Conservation (phyloP, 2,888 invertebrate species). For the Spisula solida region DNA sequence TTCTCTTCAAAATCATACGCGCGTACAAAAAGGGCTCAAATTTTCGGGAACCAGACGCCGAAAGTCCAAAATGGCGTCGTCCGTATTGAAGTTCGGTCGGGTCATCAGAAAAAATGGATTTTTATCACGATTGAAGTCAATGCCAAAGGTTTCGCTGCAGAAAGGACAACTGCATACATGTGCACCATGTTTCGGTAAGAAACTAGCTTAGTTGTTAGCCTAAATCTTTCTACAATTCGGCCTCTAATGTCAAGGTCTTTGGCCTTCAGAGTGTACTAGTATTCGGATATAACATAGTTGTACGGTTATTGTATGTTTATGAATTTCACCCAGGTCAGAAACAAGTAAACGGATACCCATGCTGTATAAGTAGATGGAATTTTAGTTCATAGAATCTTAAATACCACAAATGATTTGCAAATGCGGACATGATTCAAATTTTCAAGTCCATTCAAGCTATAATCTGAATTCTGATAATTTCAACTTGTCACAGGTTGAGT, state of each 20-base stretch:
- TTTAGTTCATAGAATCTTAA: no score
- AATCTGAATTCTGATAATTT: no score
- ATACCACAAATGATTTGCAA: no score
- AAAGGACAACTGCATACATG: slow-evolving; percentile 38
- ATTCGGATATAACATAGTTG: background rate
- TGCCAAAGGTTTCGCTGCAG: background rate
- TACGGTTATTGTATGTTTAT: background rate
- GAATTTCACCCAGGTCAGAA: no score
- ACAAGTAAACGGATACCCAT: no score
- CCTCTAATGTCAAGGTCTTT: slow-evolving; percentile 11
- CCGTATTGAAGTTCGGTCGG: slow-evolving; percentile 60
- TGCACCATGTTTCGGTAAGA: slow-evolving; percentile 29
- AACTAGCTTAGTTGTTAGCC: background rate
- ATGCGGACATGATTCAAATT: no score
- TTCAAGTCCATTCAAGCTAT: no score
- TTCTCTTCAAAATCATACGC: no score
- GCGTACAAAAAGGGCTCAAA: background rate
- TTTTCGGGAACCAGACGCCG: background rate
- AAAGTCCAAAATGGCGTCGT: slow-evolving; percentile 71
- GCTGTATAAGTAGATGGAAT: no score
- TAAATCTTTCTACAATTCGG: background rate
- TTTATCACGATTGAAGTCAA: slow-evolving; percentile 26
- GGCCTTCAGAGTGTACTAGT: background rate
- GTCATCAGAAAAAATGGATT: slow-evolving; percentile 45
- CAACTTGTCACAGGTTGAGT: no score